Evolutionary conservation across 2,113 vertebrate species (phyloP).

Genomic region (Campylorhamphus procurvoides): DNA sequence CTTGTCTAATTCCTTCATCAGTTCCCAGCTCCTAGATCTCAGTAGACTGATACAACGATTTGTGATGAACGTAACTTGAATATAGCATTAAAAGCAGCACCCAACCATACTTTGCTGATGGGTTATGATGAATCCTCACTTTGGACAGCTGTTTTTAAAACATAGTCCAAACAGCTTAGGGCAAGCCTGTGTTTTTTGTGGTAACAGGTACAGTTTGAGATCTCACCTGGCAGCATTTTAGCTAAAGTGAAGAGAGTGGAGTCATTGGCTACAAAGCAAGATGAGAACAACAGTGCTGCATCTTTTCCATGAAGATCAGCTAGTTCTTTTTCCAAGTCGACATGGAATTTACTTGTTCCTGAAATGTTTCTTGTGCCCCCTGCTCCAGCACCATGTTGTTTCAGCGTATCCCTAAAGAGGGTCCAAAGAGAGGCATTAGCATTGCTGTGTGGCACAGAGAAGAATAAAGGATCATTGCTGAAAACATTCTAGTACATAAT

Average conservation of each 20-base stretch:
- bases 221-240: slow-evolving; percentile 92
- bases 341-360: slow-evolving; percentile 96
- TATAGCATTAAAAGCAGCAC: not conserved
- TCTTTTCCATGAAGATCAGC: slow-evolving; percentile 96
- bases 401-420: slow-evolving; percentile 85
- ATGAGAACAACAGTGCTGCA: slow-evolving; percentile 92
- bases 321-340: slow-evolving; percentile 91
- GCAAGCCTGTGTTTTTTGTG: not conserved
- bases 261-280: slow-evolving; percentile 97
- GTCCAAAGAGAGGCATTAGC: not conserved
- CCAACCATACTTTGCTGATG: not conserved
- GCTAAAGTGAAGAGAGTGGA: slow-evolving; percentile 97
- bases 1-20: not conserved
- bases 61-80: not conserved
- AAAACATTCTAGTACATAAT: not conserved
- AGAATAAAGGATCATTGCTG: not conserved
- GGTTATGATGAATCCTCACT: not conserved
- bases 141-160: not conserved
- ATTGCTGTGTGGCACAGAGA: not conserved
- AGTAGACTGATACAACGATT: not conserved
- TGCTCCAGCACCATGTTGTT: slow-evolving; percentile 92
- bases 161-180: not conserved
- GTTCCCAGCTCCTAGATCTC: not conserved
- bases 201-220: not conserved
- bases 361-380: slow-evolving; percentile 97